A percentile compares a stretch with the other conserved stretches of the same genome.
Conservation (phyloP, 2,888 invertebrate genomes). For the Drosophila mercatorum region DNA sequence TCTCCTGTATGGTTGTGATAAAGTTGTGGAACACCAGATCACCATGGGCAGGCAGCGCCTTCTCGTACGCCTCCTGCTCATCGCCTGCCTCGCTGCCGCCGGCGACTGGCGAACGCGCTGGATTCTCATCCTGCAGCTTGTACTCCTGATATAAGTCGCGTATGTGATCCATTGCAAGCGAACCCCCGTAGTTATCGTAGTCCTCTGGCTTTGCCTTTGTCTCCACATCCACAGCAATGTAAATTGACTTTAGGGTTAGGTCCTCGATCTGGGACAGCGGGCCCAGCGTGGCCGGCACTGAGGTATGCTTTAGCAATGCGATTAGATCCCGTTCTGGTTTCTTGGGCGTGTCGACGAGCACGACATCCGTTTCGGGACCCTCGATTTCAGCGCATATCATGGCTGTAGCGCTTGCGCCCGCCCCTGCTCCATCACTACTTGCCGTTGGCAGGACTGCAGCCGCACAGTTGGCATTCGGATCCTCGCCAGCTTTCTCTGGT, state of each 20-base stretch:
- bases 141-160: constrained; percentile 88
- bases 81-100: constrained; percentile 39
- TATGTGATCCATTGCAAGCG: constrained; percentile 86
- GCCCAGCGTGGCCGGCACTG: constrained; percentile 75
- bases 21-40: constrained; percentile 93
- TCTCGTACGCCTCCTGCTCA: constrained; percentile 91
- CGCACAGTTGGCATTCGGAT: constrained; percentile 86
- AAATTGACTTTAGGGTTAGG: constrained; percentile 85
- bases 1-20: constrained; percentile 88
- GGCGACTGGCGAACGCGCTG: constrained; percentile 74
- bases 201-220: constrained; percentile 73
- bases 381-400: constrained; percentile 92
- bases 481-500: constrained; percentile 82
- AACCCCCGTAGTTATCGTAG: constrained; percentile 81
- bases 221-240: constrained; percentile 88
- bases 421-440: constrained; percentile 58
- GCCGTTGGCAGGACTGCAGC: constrained; percentile 69
- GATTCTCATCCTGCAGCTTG: constrained; percentile 85
- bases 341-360: constrained; percentile 91
- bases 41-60: constrained; percentile 91
- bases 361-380: constrained; percentile 91
- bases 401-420: constrained; percentile 82
- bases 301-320: constrained; percentile 88
- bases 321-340: constrained; percentile 89
- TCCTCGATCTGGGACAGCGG: constrained; percentile 83